Evolutionary conservation across 1,140 invertebrate genomes (phyloP), one percentile per base, ranked within the genome.

Genomic region (Nasonia vitripennis): DNA sequence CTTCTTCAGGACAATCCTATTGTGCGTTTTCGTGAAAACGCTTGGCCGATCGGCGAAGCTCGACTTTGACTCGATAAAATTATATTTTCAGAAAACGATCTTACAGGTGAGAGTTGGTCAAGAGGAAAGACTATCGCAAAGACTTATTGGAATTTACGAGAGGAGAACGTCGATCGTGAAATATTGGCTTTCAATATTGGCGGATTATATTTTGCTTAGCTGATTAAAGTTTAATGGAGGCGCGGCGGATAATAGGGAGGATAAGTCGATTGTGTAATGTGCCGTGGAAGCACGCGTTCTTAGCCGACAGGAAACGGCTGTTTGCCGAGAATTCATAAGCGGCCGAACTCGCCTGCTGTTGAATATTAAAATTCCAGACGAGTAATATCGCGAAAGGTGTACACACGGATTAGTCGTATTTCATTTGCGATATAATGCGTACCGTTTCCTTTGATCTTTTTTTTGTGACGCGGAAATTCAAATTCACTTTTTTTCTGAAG

Each of bases 121-220:
- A n/a, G 17, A 20, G 55, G 20, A 71, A 78, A n/a, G 14, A 45
- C 11, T 78, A 55, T n/a, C 20, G 27, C 75, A 45, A 51, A 2
- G 48, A n/a, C 75, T 78, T 78, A 78, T 78, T 55, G 75, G 45
- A 78, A 78, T 78, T 78, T 78, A 55, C n/a, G 23, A 55, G 45
- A 78, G 20, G 12, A 23, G 45, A 3, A 37, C 9, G 41, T 55
- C 75, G 75, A 78, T 78, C 55, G 45, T 78, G 34, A 78, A 78
- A 51, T 78, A 78, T 78, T 55, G 48, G 75, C n/a, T 55, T 55
- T 78, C 75, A 78, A 78, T 78, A 78, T 78, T 55, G 45, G 41
- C 20, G 55, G 17, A 62, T 62, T 62, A 62, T n/a, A 62, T 62
- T 62, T 20, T 62, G 55, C 55, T 62, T n/a, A n/a, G 17, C 55